A percentile compares a stretch with the other conserved stretches of the same genome.
Conservation (phyloP, 2,797 vertebrate genomes). For the Sebastes taczanowskii region DNA sequence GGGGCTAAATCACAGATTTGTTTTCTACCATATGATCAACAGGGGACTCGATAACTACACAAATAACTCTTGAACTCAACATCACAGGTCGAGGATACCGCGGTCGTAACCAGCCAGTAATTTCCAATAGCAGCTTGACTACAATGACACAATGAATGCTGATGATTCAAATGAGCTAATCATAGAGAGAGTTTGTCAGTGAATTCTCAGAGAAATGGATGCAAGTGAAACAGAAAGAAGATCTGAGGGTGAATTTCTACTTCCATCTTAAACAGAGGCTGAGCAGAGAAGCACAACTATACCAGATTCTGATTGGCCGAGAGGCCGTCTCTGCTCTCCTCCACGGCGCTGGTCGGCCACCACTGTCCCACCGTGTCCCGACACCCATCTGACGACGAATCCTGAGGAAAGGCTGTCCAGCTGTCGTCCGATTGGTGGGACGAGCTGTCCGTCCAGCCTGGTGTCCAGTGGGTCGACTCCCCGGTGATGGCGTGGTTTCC, state of each 20-base stretch:
- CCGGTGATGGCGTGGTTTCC: slow-evolving; percentile 21
- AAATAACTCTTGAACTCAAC: neutral
- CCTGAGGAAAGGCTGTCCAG: slow-evolving; percentile 81
- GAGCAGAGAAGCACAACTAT: neutral
- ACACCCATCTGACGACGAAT: slow-evolving; percentile 17
- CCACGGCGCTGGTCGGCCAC: slow-evolving; percentile 73
- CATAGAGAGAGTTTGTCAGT: neutral
- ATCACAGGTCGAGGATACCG: neutral
- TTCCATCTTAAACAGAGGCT: neutral
- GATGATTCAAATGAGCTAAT: neutral
- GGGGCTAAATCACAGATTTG: neutral
- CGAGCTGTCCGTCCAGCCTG: slow-evolving; percentile 48
- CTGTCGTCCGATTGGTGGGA: slow-evolving; percentile 65
- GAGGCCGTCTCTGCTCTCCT: slow-evolving; percentile 45
- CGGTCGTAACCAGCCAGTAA: neutral
- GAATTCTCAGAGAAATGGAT: neutral
- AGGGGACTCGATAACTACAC: neutral
- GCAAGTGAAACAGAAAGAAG: neutral
- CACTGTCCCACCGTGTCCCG: slow-evolving; percentile 64
- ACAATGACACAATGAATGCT: neutral
- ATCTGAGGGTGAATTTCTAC: neutral
- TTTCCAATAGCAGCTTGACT: neutral
- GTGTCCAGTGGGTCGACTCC: slow-evolving; percentile 51
- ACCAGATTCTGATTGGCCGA: slow-evolving; percentile 68
- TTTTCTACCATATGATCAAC: neutral